A percentile compares a stretch with the other conserved stretches of the same genome.
Evolutionary conservation across 1,140 invertebrate genomes (phyloP).

Genomic region (Odontomachus brunneus): DNA sequence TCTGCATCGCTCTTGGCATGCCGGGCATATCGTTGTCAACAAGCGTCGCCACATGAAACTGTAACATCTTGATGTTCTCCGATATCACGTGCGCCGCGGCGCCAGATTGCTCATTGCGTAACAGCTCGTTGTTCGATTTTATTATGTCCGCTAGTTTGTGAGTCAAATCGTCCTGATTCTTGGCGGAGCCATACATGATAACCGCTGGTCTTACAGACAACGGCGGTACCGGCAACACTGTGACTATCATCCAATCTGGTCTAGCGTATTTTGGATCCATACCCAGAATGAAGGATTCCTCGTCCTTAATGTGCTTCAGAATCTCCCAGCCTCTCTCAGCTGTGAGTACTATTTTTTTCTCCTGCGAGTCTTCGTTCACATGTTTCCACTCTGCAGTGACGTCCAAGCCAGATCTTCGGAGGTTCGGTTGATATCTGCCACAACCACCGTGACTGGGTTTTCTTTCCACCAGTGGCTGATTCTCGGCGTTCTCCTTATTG

Average conservation of each 20-base stretch:
- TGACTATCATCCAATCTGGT: constrained; percentile 99
- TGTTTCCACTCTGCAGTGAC: constrained; percentile 99
- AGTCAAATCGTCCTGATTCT: constrained; percentile 99
- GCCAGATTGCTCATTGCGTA: constrained; percentile 97
- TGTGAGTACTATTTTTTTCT: constrained; percentile 96
- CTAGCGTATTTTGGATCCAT: constrained; percentile 98
- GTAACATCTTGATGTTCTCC: constrained; percentile 99
- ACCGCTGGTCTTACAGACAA: constrained; percentile 97
- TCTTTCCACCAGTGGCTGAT: constrained; percentile 85
- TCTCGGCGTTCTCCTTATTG: constrained; percentile 89
- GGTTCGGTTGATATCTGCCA: constrained; percentile 98
- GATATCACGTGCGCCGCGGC: constrained; percentile 98
- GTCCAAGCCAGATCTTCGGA: constrained; percentile 95
- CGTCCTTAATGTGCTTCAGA: constrained; percentile 98
- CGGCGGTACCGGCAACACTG: constrained; percentile 98
- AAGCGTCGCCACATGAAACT: constrained; percentile 99
- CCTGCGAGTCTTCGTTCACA: constrained; percentile 98
- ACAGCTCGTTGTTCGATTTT: constrained; percentile 98
- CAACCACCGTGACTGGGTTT: constrained; percentile 97
- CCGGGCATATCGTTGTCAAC: constrained; percentile 99
- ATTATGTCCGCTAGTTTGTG: constrained; percentile 99
- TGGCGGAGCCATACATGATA: constrained; percentile 99
- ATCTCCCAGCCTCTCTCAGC: constrained; percentile 99
- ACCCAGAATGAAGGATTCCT: constrained; percentile 97
- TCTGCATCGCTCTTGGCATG: constrained; percentile 98